Percentiles rank a stretch among this genome's conserved stretches.
These are phyloP conservation scores for Toxotes jaculatrix DNA, from an alignment of 2,113 vertebrate species.

Conservation along the genomic window DNA sequence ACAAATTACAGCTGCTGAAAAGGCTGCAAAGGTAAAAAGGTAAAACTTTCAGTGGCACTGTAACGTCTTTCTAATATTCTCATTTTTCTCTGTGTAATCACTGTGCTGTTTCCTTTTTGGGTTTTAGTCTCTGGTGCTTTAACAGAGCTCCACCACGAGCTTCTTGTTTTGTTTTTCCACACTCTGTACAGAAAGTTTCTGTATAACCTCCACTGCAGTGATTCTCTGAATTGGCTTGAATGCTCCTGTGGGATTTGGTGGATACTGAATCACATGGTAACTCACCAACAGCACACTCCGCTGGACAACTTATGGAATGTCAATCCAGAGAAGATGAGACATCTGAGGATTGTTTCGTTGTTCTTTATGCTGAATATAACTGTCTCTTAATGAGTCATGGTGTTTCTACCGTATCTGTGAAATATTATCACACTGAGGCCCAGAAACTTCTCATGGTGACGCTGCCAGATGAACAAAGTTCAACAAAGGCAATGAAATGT, in stretches of 20 bases:
- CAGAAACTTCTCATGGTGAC: not conserved
- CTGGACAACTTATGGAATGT: not conserved
- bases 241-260: not conserved
- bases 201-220: too few species aligned
- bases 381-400: not conserved
- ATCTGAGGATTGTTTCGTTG: not conserved
- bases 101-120: not conserved
- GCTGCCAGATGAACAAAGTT: not conserved
- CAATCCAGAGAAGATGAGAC: not conserved
- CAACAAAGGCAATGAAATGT: not conserved
- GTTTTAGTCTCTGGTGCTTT: not conserved
- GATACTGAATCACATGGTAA: not conserved
- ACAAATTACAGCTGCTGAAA: too few species aligned
- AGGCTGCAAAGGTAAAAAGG: too few species aligned
- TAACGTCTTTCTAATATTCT: too few species aligned
- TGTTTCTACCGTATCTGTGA: not conserved
- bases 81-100: too few species aligned
- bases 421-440: too few species aligned
- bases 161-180: too few species aligned
- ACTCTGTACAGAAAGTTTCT: too few species aligned
- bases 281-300: not conserved
- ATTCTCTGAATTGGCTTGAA: too few species aligned
- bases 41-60: too few species aligned
- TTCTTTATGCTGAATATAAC: not conserved
- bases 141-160: too few species aligned